phyloP scores from a whole-genome alignment of 1,140 invertebrate species.

The Drosophila pruinosa region DNA sequence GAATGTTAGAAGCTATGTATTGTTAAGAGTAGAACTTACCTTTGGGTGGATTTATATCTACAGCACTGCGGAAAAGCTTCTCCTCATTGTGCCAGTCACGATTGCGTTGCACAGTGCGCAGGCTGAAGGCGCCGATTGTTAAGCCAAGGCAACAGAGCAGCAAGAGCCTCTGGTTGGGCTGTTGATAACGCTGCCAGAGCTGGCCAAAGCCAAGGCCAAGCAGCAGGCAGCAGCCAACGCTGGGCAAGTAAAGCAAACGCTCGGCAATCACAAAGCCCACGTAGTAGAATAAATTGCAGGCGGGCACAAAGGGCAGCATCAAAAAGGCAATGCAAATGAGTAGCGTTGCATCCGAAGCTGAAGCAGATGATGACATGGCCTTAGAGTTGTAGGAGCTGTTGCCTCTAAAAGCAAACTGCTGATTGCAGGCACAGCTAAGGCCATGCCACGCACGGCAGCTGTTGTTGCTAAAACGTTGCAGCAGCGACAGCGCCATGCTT shows the following conservation, averaged over 20 bases:
- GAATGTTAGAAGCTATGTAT: too few species aligned
- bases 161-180: constrained; percentile 46
- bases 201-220: constrained; percentile 92
- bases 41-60: constrained; percentile 97
- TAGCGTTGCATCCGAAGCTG: constrained; percentile 74
- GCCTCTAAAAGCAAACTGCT: constrained; percentile 25
- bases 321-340: constrained; percentile 93
- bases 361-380: background rate
- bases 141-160: constrained; percentile 75
- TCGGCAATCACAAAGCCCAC: constrained; percentile 99
- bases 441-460: constrained; percentile 55
- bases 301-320: constrained; percentile 95
- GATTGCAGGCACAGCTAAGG: constrained; percentile 37
- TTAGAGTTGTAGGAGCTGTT: background rate
- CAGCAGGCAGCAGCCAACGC: constrained; percentile 97
- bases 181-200: constrained; percentile 63
- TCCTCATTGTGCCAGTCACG: constrained; percentile 96
- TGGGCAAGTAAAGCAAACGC: constrained; percentile 96
- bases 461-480: constrained; percentile 41
- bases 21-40: constrained; percentile 88
- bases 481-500: constrained; percentile 46
- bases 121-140: constrained; percentile 84
- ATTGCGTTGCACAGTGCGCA: constrained; percentile 91
- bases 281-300: constrained; percentile 96
- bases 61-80: constrained; percentile 94